Conservation (phyloP, 2,797 vertebrate genomes). For the Ara ararauna region DNA sequence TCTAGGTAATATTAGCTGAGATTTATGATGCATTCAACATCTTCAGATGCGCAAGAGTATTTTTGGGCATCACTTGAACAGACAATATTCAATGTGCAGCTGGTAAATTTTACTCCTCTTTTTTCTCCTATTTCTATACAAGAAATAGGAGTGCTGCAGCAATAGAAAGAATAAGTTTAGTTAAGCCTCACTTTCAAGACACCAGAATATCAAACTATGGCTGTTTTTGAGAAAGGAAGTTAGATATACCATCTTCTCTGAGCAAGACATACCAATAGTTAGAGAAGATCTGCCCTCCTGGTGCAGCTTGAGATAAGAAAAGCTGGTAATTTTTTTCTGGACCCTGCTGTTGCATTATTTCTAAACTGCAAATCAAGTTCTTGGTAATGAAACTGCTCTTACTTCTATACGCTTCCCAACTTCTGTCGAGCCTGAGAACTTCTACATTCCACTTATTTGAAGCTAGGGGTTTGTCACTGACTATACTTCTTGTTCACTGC, state of each 20-base stretch:
- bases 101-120: slow-evolving; percentile 12
- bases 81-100: slow-evolving; percentile 5
- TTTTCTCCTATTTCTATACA: neutral
- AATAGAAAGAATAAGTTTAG: neutral
- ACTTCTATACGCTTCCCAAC: neutral
- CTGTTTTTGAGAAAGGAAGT: neutral
- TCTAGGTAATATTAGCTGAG: slow-evolving; percentile 43
- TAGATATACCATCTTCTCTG: neutral
- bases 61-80: slow-evolving; percentile 9
- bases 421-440: neutral
- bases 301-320: neutral
- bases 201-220: neutral
- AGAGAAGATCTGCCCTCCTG: neutral
- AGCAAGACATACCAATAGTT: neutral
- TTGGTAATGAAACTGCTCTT: neutral
- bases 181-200: neutral
- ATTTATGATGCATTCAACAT: slow-evolving; percentile 50
- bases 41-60: slow-evolving; percentile 21
- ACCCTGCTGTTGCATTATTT: neutral
- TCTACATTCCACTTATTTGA: neutral
- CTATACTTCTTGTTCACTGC: neutral
- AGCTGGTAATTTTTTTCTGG: neutral
- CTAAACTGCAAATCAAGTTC: neutral
- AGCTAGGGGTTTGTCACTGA: neutral
- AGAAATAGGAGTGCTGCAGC: neutral